Percentiles rank a stretch among this genome's conserved stretches.
Evolutionary conservation across 2,888 invertebrate species (phyloP).

Genomic region (Meloe dianella): DNA sequence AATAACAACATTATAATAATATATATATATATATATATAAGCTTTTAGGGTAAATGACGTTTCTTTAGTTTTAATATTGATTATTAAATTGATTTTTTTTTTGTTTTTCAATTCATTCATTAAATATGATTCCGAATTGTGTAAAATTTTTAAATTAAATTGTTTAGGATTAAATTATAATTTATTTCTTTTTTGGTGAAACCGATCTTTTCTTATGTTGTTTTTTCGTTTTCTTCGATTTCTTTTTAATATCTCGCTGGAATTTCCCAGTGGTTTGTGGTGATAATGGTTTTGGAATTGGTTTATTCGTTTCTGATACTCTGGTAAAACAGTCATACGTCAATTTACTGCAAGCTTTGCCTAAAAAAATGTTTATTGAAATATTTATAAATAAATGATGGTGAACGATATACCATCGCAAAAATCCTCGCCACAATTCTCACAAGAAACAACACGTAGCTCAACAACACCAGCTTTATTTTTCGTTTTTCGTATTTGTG

Average conservation of each 20-base stretch:
- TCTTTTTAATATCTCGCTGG: constrained; percentile 48
- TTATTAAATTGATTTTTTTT: not conserved
- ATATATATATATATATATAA: too few relatives aligned
- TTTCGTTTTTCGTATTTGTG: constrained; percentile 76
- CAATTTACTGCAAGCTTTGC: constrained; percentile 64
- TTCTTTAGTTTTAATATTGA: not conserved
- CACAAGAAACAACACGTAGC: constrained; percentile 75
- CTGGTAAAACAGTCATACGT: constrained; percentile 66
- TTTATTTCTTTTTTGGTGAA: constrained; percentile 47
- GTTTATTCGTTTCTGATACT: constrained; percentile 52
- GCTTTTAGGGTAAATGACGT: not conserved
- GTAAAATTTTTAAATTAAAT: constrained; percentile 2
- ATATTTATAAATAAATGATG: not conserved
- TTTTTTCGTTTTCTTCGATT: constrained; percentile 47
- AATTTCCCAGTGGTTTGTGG: constrained; percentile 55
- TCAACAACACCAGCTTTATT: constrained; percentile 84
- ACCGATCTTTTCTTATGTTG: constrained; percentile 42
- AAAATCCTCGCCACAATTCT: constrained; percentile 85
- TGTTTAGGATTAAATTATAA: constrained; percentile 7
- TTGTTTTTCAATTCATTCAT: too few relatives aligned
- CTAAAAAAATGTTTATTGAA: constrained; percentile 44
- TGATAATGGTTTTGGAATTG: constrained; percentile 51
- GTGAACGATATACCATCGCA: constrained; percentile 67
- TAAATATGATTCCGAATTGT: not conserved
- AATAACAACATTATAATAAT: too few relatives aligned